A percentile compares a stretch with the other conserved stretches of the same genome.
phyloP scores from a whole-genome alignment of 2,797 vertebrate species.

The Rhodeus uyekii region DNA sequence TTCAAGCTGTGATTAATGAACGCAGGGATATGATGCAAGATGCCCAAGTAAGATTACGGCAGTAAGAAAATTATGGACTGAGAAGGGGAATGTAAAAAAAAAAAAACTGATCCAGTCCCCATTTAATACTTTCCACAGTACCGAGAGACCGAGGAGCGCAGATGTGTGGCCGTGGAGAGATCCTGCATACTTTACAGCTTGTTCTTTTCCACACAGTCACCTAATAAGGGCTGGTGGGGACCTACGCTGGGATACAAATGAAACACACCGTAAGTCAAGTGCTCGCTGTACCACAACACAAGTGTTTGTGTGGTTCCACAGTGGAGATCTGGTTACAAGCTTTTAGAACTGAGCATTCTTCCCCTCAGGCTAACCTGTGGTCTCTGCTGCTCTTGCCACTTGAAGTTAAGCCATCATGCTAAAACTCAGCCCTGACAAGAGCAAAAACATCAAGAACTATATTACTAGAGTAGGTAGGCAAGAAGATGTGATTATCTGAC shows the following conservation, averaged over 20 bases:
- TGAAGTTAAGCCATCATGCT: background rate
- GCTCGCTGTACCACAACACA: conserved; percentile 32
- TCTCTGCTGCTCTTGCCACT: conserved; percentile 59
- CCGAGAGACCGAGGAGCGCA: conserved; percentile 61
- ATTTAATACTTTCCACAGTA: conserved; percentile 74
- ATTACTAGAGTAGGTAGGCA: background rate
- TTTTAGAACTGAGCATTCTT: conserved; percentile 68
- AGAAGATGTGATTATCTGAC: background rate
- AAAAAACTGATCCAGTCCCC: conserved; percentile 58
- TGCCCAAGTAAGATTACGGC: conserved; percentile 58
- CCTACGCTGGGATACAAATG: conserved; percentile 67
- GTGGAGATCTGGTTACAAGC: conserved; percentile 69
- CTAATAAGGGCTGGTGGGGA: conserved; percentile 63
- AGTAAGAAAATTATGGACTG: conserved; percentile 66
- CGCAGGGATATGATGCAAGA: conserved; percentile 65
- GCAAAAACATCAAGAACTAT: background rate
- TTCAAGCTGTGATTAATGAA: conserved; percentile 62
- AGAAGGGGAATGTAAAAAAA: conserved; percentile 46
- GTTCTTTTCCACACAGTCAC: conserved; percentile 68
- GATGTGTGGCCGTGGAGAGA: conserved; percentile 57
- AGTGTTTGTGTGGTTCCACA: conserved; percentile 28
- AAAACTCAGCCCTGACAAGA: background rate
- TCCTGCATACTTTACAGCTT: conserved; percentile 62
- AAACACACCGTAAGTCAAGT: conserved; percentile 71
- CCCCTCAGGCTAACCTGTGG: conserved; percentile 66